Percentiles rank a stretch among this genome's conserved stretches.
Conservation (phyloP, 2,888 invertebrate genomes). For the Agrotis clavis region DNA sequence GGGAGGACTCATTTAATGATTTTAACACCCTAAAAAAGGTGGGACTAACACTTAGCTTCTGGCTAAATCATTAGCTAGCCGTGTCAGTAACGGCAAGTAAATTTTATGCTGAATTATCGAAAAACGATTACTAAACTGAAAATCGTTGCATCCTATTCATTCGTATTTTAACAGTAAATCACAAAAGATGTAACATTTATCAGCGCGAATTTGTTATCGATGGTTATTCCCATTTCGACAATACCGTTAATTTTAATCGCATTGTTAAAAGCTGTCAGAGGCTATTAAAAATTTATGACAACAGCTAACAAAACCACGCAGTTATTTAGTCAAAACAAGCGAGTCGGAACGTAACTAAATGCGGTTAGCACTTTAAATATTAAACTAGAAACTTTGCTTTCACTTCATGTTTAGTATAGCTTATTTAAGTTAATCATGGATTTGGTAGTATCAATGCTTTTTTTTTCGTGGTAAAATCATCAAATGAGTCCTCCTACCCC, state of each 20-base stretch:
- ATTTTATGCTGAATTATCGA: neutral
- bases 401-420: constrained; percentile 13
- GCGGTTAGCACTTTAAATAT: constrained; percentile 49
- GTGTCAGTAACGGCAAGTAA: no score
- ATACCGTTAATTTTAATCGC: constrained; percentile 43
- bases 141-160: neutral
- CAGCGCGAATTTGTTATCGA: constrained; percentile 26
- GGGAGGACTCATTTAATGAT: no score
- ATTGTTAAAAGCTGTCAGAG: constrained; percentile 46
- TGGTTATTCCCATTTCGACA: constrained; percentile 31
- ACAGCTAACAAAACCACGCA: constrained; percentile 28
- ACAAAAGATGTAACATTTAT: constrained; percentile 29
- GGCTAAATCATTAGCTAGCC: no score
- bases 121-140: neutral
- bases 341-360: constrained; percentile 41
- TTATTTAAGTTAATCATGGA: neutral
- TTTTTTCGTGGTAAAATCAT: no score
- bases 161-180: constrained; percentile 30
- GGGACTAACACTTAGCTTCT: no score
- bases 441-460: neutral
- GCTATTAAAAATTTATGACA: constrained; percentile 47
- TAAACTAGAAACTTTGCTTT: constrained; percentile 54
- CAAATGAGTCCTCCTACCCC: no score
- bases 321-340: constrained; percentile 43
- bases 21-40: no score